Conservation (phyloP, 2,888 invertebrate species). For the Agrilus cyanescens region DNA sequence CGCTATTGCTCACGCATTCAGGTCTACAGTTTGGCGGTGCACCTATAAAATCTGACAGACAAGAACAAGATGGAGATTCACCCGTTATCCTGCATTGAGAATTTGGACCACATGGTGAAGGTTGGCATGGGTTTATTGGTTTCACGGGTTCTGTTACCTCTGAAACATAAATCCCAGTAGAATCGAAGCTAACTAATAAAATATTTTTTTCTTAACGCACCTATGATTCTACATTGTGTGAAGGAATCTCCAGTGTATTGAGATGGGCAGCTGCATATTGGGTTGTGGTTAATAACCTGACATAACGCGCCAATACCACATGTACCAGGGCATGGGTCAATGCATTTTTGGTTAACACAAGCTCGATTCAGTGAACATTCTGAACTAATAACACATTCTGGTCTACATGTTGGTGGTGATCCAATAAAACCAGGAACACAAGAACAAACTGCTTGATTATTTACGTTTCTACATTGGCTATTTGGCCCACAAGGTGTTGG, state of each 20-base stretch:
- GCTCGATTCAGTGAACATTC: constrained; percentile 62
- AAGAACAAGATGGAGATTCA: constrained; percentile 47
- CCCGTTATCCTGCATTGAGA: constrained; percentile 41
- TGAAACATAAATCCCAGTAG: constrained; percentile 13
- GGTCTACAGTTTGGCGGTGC: constrained; percentile 61
- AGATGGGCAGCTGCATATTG: constrained; percentile 51
- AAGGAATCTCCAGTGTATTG: constrained; percentile 58
- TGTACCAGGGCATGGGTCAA: constrained; percentile 63
- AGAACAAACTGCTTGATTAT: constrained; percentile 47
- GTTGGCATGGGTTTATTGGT: constrained; percentile 48
- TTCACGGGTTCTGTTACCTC: constrained; percentile 15
- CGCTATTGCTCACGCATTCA: constrained; percentile 60
- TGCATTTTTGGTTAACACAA: constrained; percentile 62
- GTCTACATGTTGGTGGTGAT: constrained; percentile 52
- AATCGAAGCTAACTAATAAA: neutral
- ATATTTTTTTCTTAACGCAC: constrained; percentile 6
- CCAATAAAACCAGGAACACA: constrained; percentile 61
- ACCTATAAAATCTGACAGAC: constrained; percentile 48
- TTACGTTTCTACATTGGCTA: constrained; percentile 39
- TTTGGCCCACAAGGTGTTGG: constrained; percentile 55
- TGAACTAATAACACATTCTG: constrained; percentile 60
- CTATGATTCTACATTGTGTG: constrained; percentile 45
- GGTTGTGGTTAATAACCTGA: constrained; percentile 56
- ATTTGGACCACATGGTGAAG: constrained; percentile 62
- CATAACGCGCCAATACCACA: constrained; percentile 66